phyloP scores from a whole-genome alignment of 2,113 vertebrate genomes.

The Raja brachyura region DNA sequence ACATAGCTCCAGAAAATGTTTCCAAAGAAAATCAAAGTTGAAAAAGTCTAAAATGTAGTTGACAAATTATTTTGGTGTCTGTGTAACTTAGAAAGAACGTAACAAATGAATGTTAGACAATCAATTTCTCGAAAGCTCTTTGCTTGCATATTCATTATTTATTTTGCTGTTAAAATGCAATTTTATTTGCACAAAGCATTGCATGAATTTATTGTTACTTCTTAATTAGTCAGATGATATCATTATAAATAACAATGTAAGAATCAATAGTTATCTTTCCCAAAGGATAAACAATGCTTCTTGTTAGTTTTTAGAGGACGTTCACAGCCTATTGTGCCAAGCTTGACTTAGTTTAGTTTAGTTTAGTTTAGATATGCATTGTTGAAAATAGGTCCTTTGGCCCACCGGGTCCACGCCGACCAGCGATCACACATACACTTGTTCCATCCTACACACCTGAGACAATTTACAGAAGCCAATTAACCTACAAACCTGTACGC shows the following conservation, averaged over 20 bases:
- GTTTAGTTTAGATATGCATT: too few species aligned
- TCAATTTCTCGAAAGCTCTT: neutral
- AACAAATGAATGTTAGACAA: neutral
- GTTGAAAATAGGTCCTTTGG: too few species aligned
- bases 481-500: too few species aligned
- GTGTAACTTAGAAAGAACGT: neutral
- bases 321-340: too few species aligned
- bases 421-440: too few species aligned
- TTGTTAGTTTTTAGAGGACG: too few species aligned
- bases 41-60: neutral
- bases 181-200: neutral
- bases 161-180: neutral
- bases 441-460: too few species aligned
- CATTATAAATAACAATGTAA: neutral
- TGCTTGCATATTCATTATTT: neutral
- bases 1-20: neutral
- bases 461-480: too few species aligned
- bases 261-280: neutral
- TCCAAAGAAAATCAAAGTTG: neutral
- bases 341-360: too few species aligned
- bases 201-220: neutral
- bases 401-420: too few species aligned
- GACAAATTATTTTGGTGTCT: neutral
- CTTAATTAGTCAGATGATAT: neutral
- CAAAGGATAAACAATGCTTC: neutral